These are phyloP conservation scores for Epirrhoe tristata DNA, from an alignment of 2,888 invertebrate genomes.

Conservation along the genomic window DNA sequence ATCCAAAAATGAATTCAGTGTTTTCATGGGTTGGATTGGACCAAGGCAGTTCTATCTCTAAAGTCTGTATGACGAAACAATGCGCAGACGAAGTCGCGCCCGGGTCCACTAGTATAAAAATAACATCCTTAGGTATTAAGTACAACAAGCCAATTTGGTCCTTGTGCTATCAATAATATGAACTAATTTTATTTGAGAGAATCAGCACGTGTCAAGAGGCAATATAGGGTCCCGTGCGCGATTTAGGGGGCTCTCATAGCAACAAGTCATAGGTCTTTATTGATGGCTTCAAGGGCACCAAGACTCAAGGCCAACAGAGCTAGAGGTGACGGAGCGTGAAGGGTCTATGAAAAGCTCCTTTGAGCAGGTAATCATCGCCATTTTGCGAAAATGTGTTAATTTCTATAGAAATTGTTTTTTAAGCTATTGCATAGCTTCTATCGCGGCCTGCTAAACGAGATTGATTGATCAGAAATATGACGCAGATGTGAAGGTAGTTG, in stretches of 20 bases:
- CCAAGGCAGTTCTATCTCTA: too few relatives aligned
- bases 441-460: too few relatives aligned
- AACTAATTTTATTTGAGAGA: neutral
- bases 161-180: neutral
- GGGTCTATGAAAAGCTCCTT: neutral
- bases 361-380: neutral
- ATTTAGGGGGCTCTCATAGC: slow-evolving; percentile 20
- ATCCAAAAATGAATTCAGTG: too few relatives aligned
- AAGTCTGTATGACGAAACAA: too few relatives aligned
- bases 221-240: slow-evolving; percentile 14
- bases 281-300: slow-evolving; percentile 21
- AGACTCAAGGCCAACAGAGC: slow-evolving; percentile 10
- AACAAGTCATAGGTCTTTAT: slow-evolving; percentile 23
- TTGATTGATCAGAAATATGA: too few relatives aligned
- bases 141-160: neutral
- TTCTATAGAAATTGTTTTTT: too few relatives aligned
- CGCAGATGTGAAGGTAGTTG: too few relatives aligned
- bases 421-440: too few relatives aligned
- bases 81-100: too few relatives aligned
- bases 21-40: too few relatives aligned
- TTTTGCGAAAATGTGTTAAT: too few relatives aligned
- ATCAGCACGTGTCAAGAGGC: slow-evolving; percentile 8
- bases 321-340: slow-evolving; percentile 10
- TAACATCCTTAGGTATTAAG: neutral
- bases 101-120: too few relatives aligned